Percentiles rank a stretch among this genome's conserved stretches.
Conservation (phyloP, 35 echinoderm and acorn worm species). For the Lytechinus pictus region DNA sequence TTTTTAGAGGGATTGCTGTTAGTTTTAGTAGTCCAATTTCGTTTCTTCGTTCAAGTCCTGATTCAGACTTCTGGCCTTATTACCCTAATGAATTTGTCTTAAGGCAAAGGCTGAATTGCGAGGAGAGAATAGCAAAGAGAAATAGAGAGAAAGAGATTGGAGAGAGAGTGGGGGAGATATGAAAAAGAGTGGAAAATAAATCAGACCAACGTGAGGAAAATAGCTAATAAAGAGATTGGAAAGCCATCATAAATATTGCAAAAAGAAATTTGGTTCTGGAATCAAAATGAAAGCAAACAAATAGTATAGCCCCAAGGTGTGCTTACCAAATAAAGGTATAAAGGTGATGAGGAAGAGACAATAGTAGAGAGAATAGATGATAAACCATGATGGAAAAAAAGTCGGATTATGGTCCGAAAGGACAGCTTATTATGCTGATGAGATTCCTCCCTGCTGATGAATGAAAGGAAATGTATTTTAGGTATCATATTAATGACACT, state of each 20-base stretch:
- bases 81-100: slow-evolving; percentile 45
- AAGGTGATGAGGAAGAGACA: not conserved
- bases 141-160: not conserved
- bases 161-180: not conserved
- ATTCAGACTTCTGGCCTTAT: not conserved
- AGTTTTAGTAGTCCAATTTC: slow-evolving; percentile 5
- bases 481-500: not conserved
- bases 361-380: not conserved
- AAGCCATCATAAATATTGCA: slow-evolving; percentile 33
- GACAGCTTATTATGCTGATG: not conserved
- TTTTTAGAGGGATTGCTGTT: not conserved
- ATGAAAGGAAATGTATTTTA: not conserved
- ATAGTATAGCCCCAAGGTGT: not conserved
- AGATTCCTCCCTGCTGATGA: not conserved
- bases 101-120: slow-evolving; percentile 1
- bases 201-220: not conserved
- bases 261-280: not conserved
- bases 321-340: not conserved
- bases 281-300: slow-evolving; percentile 31
- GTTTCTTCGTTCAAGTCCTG: not conserved
- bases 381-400: not conserved
- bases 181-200: not conserved
- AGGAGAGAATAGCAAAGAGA: not conserved
- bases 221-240: slow-evolving; percentile 17
- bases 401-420: not conserved